These are phyloP conservation scores for Callyntrura sp. DNA, from an alignment of 2,888 invertebrate species.

Conservation along the genomic window DNA sequence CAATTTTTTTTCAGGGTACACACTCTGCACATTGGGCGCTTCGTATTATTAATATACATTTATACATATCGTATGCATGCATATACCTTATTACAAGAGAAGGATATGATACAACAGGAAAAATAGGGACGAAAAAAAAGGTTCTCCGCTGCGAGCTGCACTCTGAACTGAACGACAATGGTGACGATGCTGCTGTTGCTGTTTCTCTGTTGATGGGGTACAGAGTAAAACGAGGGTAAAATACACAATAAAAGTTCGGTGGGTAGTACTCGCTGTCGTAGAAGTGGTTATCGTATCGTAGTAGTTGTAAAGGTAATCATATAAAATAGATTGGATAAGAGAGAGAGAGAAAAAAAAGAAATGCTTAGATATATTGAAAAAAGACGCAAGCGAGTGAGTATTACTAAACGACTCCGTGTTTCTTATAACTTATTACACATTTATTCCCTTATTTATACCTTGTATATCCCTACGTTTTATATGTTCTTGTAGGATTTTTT, in stretches of 20 bases:
- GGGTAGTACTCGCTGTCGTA: too few relatives aligned
- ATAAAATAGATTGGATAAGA: slow-evolving; percentile 37
- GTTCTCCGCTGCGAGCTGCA: neutral
- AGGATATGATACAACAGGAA: neutral
- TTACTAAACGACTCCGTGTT: neutral
- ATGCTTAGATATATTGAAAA: neutral
- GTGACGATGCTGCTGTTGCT: neutral
- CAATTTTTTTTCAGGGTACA: too few relatives aligned
- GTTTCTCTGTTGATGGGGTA: neutral
- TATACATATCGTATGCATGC: too few relatives aligned
- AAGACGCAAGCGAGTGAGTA: neutral
- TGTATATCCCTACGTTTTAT: neutral
- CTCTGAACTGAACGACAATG: slow-evolving; percentile 13
- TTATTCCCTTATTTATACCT: neutral
- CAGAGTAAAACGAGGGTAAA: slow-evolving; percentile 6
- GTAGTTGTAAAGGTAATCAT: too few relatives aligned
- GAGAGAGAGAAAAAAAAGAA: neutral
- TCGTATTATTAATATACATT: too few relatives aligned
- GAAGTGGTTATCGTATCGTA: too few relatives aligned
- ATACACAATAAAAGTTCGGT: slow-evolving; percentile 1
- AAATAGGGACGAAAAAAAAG: slow-evolving; percentile 7
- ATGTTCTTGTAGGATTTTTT: neutral
- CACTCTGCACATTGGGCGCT: too few relatives aligned
- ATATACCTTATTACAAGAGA: neutral
- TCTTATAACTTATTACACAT: too few relatives aligned